Conservation (phyloP, 2,888 invertebrate genomes). For the Ommatoiulus sabulosus region DNA sequence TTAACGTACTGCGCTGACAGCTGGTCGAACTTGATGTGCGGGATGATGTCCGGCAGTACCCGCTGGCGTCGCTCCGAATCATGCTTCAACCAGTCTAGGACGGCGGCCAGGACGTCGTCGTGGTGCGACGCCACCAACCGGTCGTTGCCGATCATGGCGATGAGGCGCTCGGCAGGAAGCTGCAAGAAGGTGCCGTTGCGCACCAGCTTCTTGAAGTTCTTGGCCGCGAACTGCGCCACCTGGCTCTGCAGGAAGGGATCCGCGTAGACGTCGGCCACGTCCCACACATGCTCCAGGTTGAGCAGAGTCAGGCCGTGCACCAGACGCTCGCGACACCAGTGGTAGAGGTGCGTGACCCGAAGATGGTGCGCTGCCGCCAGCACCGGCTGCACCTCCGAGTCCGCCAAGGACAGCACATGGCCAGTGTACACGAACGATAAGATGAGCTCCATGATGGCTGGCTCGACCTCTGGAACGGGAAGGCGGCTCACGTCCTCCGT, state of each 20-base stretch:
- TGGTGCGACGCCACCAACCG: slow-evolving; percentile 29
- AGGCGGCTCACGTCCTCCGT: slow-evolving; percentile 49
- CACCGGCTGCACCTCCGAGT: slow-evolving; percentile 38
- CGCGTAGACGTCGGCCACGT: slow-evolving; percentile 55
- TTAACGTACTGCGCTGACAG: slow-evolving; percentile 53
- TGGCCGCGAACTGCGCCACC: slow-evolving; percentile 54
- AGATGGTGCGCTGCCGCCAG: slow-evolving; percentile 55
- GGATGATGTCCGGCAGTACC: slow-evolving; percentile 56
- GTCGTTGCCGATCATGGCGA: slow-evolving; percentile 55
- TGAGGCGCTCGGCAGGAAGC: slow-evolving; percentile 53
- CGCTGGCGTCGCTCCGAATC: slow-evolving; percentile 31
- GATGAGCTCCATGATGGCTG: slow-evolving; percentile 53
- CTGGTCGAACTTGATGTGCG: slow-evolving; percentile 56
- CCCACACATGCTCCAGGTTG: slow-evolving; percentile 55
- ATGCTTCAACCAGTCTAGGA: slow-evolving; percentile 51
- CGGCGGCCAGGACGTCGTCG: slow-evolving; percentile 52
- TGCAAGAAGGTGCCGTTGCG: slow-evolving; percentile 38
- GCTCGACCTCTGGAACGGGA: slow-evolving; percentile 38
- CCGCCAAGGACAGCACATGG: slow-evolving; percentile 35
- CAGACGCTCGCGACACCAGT: slow-evolving; percentile 52
- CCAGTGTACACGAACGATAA: slow-evolving; percentile 55
- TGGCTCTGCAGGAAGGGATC: slow-evolving; percentile 53
- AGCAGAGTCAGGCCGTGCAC: slow-evolving; percentile 14
- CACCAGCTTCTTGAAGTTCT: slow-evolving; percentile 45
- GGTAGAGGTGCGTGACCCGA: slow-evolving; percentile 51